Base-by-base conservation (phyloP, 2,888 invertebrate species). In the Nephrocerus scutellatus region DNA sequence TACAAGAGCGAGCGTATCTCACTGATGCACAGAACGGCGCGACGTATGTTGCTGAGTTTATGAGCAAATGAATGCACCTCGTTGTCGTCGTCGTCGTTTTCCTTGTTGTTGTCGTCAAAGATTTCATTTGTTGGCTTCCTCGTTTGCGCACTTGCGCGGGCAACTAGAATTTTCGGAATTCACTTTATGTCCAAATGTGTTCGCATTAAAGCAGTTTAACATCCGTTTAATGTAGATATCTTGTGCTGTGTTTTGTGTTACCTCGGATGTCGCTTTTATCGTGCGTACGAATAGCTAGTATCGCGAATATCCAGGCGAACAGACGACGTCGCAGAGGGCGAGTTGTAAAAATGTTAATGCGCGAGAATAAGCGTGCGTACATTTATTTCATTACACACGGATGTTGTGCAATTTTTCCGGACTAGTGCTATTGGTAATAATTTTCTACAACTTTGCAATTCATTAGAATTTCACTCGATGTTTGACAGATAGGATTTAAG, bases 131-230 rank as follows among this genome's bases (percentile, higher is more conserved):
- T 33, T 38, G 9, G 20, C 32, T 20, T 32, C 31, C 14, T 26
- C 13, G 26, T 9, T 19, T 20, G 15, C 22, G 25, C 25, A 13
- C 25, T 13, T 24, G 25, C 25, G 25, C 25, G n/a, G 25, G 25
- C 25, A 24, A 12, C 6, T n/a, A n/a, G n/a, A n/a, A n/a, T 37
- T 34, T 36, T 37, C 18, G 43, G 40, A 40, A 46, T 46, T 40
- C 38, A 25, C 25, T 39, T 41, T 41, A 34, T 44, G 43, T 41
- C 43, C 43, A 46, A 46, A 42, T 33, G 42, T 42, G 47, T 28
- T 31, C 44, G 41, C 44, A 48, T 46, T 8, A 20, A 22, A 20
- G 21, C 9, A 10, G 12, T 21, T 9, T 15, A 22, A 32, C 23
- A 38, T 38, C 32, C 21, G 38, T 13, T 38, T 31, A 38, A 38